phyloP scores from a whole-genome alignment of 2,113 vertebrate species.

The Channa maculata region DNA sequence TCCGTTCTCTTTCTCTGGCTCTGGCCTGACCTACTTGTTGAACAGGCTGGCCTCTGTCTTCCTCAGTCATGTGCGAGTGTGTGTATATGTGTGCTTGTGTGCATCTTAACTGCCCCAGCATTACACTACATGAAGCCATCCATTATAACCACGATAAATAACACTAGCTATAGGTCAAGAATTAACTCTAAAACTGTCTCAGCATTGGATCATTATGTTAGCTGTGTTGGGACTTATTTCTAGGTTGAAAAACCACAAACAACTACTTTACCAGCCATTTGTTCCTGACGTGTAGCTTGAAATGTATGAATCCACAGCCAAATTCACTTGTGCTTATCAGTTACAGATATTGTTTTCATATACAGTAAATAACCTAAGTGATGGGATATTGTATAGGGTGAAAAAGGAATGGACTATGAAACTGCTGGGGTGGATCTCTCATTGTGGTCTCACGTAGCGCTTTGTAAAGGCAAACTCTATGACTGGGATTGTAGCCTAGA shows the following conservation, averaged over 20 bases:
- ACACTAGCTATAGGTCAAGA: conserved; percentile 16
- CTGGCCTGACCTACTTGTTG: conserved; percentile 81
- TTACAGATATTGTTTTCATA: neutral
- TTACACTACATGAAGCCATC: conserved; percentile 26
- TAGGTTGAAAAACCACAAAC: neutral
- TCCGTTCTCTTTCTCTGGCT: conserved; percentile 49
- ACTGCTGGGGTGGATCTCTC: conserved; percentile 38
- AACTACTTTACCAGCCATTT: neutral
- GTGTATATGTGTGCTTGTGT: conserved; percentile 49
- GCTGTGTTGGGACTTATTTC: neutral
- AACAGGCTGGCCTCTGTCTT: conserved; percentile 82
- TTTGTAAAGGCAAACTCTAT: conserved; percentile 50
- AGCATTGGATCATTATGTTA: neutral
- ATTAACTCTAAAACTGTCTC: conserved; percentile 25
- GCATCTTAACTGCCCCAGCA: conserved; percentile 58
- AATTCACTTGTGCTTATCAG: too few species aligned
- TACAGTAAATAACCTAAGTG: neutral
- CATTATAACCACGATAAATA: conserved; percentile 12
- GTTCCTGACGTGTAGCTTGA: conserved; percentile 16
- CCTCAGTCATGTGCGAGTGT: conserved; percentile 72
- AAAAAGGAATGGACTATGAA: conserved; percentile 31
- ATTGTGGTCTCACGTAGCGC: conserved; percentile 38
- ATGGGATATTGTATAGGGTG: conserved; percentile 12
- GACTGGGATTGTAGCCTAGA: conserved; percentile 39
- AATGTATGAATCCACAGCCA: neutral